Percentiles rank a stretch among this genome's conserved stretches.
Evolutionary conservation across 2,888 invertebrate genomes (phyloP).

Genomic region (Hipparchia sbordonii): DNA sequence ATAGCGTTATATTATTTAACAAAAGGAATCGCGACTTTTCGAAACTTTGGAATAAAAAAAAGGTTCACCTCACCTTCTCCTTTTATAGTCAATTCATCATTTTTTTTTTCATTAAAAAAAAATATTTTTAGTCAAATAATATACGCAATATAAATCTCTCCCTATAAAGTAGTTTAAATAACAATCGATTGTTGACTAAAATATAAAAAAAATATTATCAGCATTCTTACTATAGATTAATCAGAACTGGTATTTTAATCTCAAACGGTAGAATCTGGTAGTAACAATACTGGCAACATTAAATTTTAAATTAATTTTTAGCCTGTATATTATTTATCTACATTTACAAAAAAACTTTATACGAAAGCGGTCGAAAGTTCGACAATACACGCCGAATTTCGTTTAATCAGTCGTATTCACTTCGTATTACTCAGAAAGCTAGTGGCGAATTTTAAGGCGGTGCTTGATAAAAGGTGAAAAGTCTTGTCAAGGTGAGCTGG

Average conservation of each 20-base stretch:
- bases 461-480: not conserved
- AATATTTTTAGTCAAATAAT: not conserved
- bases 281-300: conserved; percentile 34
- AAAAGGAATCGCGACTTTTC: not conserved
- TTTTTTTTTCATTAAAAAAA: not conserved
- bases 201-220: conserved; percentile 23
- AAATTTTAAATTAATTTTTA: conserved; percentile 11
- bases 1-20: not conserved
- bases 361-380: conserved; percentile 30
- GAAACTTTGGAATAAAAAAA: not conserved
- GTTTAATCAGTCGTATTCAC: conserved; percentile 56
- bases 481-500: not conserved
- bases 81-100: not conserved
- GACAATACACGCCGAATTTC: conserved; percentile 44
- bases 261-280: conserved; percentile 32
- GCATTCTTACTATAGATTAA: conserved; percentile 25
- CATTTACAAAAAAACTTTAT: conserved; percentile 19
- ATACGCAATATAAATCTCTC: not conserved
- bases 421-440: conserved; percentile 38
- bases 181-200: conserved; percentile 20
- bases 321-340: conserved; percentile 12
- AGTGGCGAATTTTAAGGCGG: not conserved
- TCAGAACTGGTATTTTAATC: conserved; percentile 30
- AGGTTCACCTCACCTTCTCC: not conserved
- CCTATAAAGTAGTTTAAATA: not conserved